Conservation (phyloP, 2,797 vertebrate species). For the Phataginus tricuspis region DNA sequence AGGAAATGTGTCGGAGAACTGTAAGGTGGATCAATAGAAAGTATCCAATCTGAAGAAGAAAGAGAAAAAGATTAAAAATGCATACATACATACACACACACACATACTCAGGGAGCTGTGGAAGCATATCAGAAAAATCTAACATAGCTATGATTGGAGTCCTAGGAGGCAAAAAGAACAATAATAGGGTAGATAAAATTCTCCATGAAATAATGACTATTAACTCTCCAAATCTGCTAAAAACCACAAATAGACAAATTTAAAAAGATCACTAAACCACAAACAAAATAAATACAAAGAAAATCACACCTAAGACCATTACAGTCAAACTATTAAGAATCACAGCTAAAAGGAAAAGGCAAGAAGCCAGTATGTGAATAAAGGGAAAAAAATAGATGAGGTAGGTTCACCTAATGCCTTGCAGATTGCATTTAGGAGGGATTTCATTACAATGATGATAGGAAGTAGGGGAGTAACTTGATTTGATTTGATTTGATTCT, state of each 20-base stretch:
- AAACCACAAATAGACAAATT: neutral
- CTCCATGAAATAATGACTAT: neutral
- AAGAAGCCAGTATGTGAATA: neutral
- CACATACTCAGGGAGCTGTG: neutral
- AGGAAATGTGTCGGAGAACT: neutral
- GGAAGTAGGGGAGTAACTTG: neutral
- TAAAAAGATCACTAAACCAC: neutral
- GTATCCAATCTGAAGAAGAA: neutral
- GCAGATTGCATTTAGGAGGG: neutral
- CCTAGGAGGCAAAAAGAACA: neutral
- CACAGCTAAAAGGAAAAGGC: neutral
- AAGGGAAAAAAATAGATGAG: neutral
- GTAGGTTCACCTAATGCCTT: neutral
- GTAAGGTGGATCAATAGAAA: neutral
- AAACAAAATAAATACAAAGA: conserved; percentile 2
- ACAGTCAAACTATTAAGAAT: neutral
- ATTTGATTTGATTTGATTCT: neutral
- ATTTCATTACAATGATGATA: neutral
- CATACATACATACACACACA: neutral
- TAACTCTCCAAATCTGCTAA: neutral
- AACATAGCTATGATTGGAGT: neutral
- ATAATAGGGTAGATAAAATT: neutral
- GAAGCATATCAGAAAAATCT: neutral
- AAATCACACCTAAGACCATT: neutral
- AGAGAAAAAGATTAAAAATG: neutral